Evolutionary conservation across 2,113 vertebrate genomes (phyloP), one percentile per base, ranked within the genome.

Genomic region (Chroicocephalus ridibundus): DNA sequence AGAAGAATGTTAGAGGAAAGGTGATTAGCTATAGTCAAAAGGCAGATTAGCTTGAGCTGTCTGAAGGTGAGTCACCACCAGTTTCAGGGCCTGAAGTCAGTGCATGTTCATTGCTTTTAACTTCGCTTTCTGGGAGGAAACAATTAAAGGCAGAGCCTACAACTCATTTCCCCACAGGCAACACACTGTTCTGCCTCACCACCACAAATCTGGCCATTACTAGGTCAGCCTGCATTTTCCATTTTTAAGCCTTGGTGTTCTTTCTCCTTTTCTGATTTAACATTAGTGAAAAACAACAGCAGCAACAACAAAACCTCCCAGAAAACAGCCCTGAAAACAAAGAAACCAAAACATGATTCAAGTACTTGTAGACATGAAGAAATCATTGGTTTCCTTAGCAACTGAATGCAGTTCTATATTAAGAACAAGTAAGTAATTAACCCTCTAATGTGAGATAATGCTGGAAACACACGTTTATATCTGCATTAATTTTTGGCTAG

Each of bases 381-480:
- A 96, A 93, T 92, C 83, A 72, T 71, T 91, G 82, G 97, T 97
- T 97, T 95, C 97, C 97, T 90, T 97, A 96, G 97, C 93, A 96
- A 97, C 97, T 47, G 81, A 93, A 95, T 86, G 75, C 68, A 81
- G 84, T 66, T 96, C 95, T 97, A 95, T 95, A 95, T 91, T 97
- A 96, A 90, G 97, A 97, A 96, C 92, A 91, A 96, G 91, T 82
- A 95, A 96, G 93, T 88, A 96, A 97, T 98, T 98, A 97, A 97
- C 94, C 82, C 84, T 96, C 90, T 96, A 97, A 97, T 93, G 81
- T 90, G 78, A 96, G 83, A 92, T 96, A 97, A 96, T 91, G 68
- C 72, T 96, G 72, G 58, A 96, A 97, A 90, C 51, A 94, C 83
- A 96, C 19, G 7, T 87, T 96, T 94, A 81, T 91, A 42, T 88